A percentile compares a stretch with the other conserved stretches of the same genome.
phyloP scores from a whole-genome alignment of 2,113 vertebrate species.

The Butorides virescens region DNA sequence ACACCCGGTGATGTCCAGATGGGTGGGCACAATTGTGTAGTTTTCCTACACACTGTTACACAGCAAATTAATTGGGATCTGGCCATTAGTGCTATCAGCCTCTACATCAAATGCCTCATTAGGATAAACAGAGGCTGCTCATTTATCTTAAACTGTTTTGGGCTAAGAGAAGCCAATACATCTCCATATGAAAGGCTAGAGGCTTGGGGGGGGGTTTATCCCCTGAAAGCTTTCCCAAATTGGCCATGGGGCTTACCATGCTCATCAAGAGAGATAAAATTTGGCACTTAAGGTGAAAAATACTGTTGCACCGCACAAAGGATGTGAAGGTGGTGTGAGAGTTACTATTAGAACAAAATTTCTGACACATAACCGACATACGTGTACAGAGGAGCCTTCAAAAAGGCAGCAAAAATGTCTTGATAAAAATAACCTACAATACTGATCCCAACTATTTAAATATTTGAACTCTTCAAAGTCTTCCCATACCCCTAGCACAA shows the following conservation, averaged over 20 bases:
- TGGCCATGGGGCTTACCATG: neutral
- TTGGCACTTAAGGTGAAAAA: neutral
- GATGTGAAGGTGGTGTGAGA: neutral
- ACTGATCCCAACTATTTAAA: neutral
- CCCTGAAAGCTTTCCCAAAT: neutral
- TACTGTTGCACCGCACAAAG: neutral
- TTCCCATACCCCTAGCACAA: neutral
- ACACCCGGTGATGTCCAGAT: neutral
- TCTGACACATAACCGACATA: fast-evolving
- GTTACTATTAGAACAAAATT: neutral
- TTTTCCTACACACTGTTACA: neutral
- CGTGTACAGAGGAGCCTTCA: neutral
- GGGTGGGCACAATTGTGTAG: neutral
- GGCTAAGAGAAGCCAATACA: neutral
- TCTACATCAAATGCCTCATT: neutral
- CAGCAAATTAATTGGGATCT: neutral
- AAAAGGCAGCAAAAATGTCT: neutral
- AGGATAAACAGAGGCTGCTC: neutral
- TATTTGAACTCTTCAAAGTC: neutral
- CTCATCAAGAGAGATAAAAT: neutral
- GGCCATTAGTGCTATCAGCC: neutral
- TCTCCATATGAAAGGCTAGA: neutral
- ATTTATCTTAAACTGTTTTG: neutral
- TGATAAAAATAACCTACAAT: neutral
- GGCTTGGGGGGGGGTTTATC: no score